Evolutionary conservation across 2,888 invertebrate genomes (phyloP).

Genomic region (Cosmia pyralina): DNA sequence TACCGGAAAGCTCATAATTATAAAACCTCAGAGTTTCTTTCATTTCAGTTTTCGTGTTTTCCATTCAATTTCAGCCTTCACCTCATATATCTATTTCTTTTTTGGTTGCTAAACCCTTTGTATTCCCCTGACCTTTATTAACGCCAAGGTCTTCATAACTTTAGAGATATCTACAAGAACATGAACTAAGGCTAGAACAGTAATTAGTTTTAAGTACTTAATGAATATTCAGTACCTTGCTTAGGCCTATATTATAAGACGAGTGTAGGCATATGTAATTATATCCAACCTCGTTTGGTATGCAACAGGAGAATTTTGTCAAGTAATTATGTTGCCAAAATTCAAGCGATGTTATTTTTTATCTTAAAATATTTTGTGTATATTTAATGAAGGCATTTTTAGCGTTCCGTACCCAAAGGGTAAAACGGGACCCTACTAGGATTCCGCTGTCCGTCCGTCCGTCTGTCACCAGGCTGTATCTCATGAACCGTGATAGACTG

Average conservation of each 20-base stretch:
- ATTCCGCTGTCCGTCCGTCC: too few relatives aligned
- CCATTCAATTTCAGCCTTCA: conserved; percentile 4
- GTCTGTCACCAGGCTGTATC: too few relatives aligned
- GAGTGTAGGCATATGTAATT: conserved; percentile 36
- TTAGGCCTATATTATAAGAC: conserved; percentile 40
- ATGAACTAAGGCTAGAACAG: conserved; percentile 31
- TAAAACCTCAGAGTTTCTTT: conserved; percentile 9
- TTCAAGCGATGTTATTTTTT: not conserved
- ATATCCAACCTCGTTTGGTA: conserved; percentile 34
- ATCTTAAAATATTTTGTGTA: not conserved
- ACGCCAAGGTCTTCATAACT: conserved; percentile 28
- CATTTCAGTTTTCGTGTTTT: conserved; percentile 17
- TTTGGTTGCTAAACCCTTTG: conserved; percentile 20
- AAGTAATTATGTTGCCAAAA: conserved; percentile 18
- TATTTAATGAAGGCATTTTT: not conserved
- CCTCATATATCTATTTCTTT: not conserved
- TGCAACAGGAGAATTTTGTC: conserved; percentile 18
- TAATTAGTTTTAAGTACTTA: conserved; percentile 55
- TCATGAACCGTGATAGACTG: too few relatives aligned
- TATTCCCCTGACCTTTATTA: conserved; percentile 26
- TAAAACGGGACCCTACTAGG: too few relatives aligned
- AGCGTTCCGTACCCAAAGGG: too few relatives aligned
- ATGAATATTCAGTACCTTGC: conserved; percentile 52
- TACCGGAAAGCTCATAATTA: conserved; percentile 27
- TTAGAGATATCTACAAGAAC: conserved; percentile 35